These are phyloP conservation scores for Tetanocera ferruginea DNA, from an alignment of 2,888 invertebrate species.

Conservation along the genomic window DNA sequence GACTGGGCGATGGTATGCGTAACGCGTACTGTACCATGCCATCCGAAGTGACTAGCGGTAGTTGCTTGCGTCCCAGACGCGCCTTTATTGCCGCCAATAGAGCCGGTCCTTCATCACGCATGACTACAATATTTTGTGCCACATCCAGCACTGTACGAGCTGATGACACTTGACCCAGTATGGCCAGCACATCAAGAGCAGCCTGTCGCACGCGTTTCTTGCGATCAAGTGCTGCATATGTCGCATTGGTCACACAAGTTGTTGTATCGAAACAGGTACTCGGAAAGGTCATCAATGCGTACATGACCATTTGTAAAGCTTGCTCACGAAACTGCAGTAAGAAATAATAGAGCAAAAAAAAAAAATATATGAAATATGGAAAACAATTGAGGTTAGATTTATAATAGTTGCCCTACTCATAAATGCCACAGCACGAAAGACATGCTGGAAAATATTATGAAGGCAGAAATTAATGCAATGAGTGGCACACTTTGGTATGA, in stretches of 20 bases:
- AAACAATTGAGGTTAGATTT: neutral
- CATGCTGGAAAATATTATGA: neutral
- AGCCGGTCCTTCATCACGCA: slow-evolving; percentile 71
- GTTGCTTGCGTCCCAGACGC: slow-evolving; percentile 79
- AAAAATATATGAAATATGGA: neutral
- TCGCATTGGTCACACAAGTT: slow-evolving; percentile 69
- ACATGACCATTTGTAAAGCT: slow-evolving; percentile 81
- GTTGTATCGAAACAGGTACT: slow-evolving; percentile 79
- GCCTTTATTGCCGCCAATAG: slow-evolving; percentile 80
- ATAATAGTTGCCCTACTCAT: neutral
- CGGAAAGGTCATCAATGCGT: slow-evolving; percentile 83
- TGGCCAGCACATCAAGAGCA: slow-evolving; percentile 83
- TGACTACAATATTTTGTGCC: slow-evolving; percentile 72
- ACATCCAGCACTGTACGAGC: slow-evolving; percentile 76
- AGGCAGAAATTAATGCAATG: slow-evolving; percentile 40
- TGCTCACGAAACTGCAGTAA: slow-evolving; percentile 77
- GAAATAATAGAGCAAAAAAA: neutral
- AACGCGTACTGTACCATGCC: slow-evolving; percentile 83
- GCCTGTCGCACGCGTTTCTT: slow-evolving; percentile 84
- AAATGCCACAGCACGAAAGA: neutral
- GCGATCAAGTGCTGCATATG: slow-evolving; percentile 71
- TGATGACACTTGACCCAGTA: slow-evolving; percentile 80
- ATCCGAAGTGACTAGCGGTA: slow-evolving; percentile 80
- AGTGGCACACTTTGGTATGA: slow-evolving; percentile 38
- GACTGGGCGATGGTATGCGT: slow-evolving; percentile 71